Conservation (phyloP, 1,140 invertebrate genomes). For the Phymastichus coffea region DNA sequence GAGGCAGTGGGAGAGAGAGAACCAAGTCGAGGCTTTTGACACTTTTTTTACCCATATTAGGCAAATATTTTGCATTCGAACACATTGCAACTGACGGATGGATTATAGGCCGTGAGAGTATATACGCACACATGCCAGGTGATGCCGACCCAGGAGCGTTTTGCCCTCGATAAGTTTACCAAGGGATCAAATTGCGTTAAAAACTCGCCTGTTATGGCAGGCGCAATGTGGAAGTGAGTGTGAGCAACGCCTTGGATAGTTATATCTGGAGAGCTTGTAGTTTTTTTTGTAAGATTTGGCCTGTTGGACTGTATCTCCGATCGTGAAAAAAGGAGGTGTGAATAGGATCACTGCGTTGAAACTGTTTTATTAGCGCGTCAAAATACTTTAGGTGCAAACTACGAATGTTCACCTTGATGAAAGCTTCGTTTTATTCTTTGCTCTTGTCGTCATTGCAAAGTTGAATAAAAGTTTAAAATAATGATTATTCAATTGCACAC, state of each 20-base stretch:
- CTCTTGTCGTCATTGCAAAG: too few relatives aligned
- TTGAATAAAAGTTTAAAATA: too few relatives aligned
- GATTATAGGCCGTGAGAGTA: slow-evolving; percentile 3
- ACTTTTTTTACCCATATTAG: slow-evolving; percentile 18
- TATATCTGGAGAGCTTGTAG: slow-evolving; percentile 50
- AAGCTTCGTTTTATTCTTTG: too few relatives aligned
- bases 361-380: slow-evolving; percentile 33
- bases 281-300: slow-evolving; percentile 52
- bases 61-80: slow-evolving; percentile 19
- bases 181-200: slow-evolving; percentile 50
- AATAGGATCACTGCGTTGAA: too few relatives aligned
- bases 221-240: background rate
- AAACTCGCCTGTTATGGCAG: slow-evolving; percentile 47
- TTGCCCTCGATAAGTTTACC: slow-evolving; percentile 44
- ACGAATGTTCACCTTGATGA: too few relatives aligned
- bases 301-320: slow-evolving; percentile 51
- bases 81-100: slow-evolving; percentile 16
- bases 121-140: too few relatives aligned
- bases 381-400: slow-evolving; percentile 29
- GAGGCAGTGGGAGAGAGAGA: too few relatives aligned
- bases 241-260: slow-evolving; percentile 42
- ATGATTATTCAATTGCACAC: too few relatives aligned
- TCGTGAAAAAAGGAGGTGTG: too few relatives aligned
- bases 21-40: background rate
- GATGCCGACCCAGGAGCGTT: too few relatives aligned